phyloP scores from a whole-genome alignment of 53 echinoderm and acorn worm genomes.

The Holothuria leucospilota region DNA sequence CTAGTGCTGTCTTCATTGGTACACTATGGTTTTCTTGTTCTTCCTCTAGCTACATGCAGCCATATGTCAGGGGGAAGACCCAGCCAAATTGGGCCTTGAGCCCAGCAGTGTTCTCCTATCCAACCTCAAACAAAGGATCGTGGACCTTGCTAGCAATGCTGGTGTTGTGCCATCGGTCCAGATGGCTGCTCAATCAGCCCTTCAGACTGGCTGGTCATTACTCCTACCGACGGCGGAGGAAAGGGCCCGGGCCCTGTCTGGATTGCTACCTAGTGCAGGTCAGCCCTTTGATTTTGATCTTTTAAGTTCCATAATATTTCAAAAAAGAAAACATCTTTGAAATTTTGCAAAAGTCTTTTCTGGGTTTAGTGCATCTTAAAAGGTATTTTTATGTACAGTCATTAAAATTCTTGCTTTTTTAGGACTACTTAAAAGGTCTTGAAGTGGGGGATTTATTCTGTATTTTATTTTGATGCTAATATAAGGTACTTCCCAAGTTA shows the following conservation, averaged over 20 bases:
- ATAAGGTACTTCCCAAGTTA: too few species aligned
- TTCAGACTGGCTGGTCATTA: conserved; percentile 98
- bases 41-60: conserved; percentile 86
- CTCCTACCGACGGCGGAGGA: conserved; percentile 97
- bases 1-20: background rate
- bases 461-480: too few species aligned
- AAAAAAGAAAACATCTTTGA: too few species aligned
- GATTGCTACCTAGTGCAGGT: conserved; percentile 93
- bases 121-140: conserved; percentile 93
- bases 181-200: conserved; percentile 85
- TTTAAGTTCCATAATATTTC: too few species aligned
- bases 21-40: background rate
- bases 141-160: conserved; percentile 94
- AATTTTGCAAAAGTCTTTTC: too few species aligned
- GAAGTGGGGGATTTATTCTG: too few species aligned
- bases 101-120: conserved; percentile 79
- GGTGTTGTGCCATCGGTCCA: conserved; percentile 92
- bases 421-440: too few species aligned
- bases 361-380: too few species aligned
- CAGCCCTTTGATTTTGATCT: background rate
- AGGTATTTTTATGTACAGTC: too few species aligned
- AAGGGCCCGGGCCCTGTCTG: conserved; percentile 93
- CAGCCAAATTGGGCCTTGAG: conserved; percentile 82
- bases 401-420: too few species aligned
- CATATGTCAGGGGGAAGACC: conserved; percentile 89